Percentiles rank a stretch among this genome's conserved stretches.
phyloP scores from a whole-genome alignment of 2,113 vertebrate species.

The Oncorhynchus kisutch region DNA sequence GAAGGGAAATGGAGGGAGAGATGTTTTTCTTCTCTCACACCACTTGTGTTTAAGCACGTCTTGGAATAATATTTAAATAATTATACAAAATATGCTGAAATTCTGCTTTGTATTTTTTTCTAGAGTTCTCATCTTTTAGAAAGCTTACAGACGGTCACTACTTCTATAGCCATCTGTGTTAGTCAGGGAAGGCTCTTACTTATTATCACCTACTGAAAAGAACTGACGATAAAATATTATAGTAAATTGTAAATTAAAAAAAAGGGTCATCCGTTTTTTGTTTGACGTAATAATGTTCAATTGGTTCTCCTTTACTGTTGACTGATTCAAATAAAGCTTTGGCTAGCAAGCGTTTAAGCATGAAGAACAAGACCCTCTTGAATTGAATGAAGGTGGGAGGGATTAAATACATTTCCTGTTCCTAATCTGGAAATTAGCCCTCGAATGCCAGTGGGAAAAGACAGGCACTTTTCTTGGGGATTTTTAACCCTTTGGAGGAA shows the following conservation, averaged over 20 bases:
- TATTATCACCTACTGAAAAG: conserved; percentile 14
- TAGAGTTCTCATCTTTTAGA: conserved; percentile 9
- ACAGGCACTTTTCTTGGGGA: conserved; percentile 15
- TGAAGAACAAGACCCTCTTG: conserved; percentile 70
- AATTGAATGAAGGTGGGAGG: conserved; percentile 62
- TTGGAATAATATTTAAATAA: conserved; percentile 26
- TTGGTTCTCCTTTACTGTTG: conserved; percentile 47
- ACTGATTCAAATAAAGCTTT: conserved; percentile 33
- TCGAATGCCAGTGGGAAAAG: conserved; percentile 35
- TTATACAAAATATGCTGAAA: neutral
- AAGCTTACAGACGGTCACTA: conserved; percentile 1
- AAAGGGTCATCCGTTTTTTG: conserved; percentile 20
- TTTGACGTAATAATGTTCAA: conserved; percentile 55
- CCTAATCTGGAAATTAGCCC: conserved; percentile 65
- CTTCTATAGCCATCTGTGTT: conserved; percentile 8
- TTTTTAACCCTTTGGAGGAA: conserved; percentile 11
- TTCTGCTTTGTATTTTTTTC: neutral
- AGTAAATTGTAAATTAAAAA: conserved; percentile 6
- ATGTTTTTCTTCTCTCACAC: neutral
- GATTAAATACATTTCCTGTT: conserved; percentile 72
- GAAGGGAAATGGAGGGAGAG: conserved; percentile 10
- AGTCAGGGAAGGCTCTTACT: conserved; percentile 15
- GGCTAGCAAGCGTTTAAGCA: conserved; percentile 49
- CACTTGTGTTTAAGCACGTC: conserved; percentile 4
- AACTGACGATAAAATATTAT: neutral